These are phyloP conservation scores for Acipenser ruthenus DNA, from an alignment of 2,797 vertebrate species.

Conservation along the genomic window DNA sequence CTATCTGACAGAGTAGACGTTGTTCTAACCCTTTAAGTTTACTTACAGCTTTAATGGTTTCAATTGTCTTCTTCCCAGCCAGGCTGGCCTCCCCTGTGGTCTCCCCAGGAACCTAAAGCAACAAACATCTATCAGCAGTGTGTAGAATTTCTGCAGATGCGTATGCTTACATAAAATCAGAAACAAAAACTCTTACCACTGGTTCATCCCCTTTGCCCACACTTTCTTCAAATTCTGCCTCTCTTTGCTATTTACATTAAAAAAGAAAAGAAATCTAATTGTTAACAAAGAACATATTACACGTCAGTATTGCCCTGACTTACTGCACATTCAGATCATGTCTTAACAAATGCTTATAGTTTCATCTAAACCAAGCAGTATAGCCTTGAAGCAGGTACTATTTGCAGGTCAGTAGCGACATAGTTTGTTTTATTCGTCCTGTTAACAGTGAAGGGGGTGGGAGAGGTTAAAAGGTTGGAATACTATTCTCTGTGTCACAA, in stretches of 20 bases:
- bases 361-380: too few species aligned
- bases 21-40: background rate
- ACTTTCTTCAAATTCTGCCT: conserved; percentile 88
- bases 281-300: too few species aligned
- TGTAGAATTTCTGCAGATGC: background rate
- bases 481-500: too few species aligned
- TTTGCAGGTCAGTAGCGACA: too few species aligned
- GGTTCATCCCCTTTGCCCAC: conserved; percentile 79
- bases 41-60: conserved; percentile 93
- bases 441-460: too few species aligned
- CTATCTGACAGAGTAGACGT: too few species aligned
- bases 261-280: background rate
- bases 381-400: too few species aligned
- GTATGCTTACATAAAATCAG: background rate
- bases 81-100: conserved; percentile 74
- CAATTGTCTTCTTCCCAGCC: conserved; percentile 83
- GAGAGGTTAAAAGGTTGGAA: too few species aligned
- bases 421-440: too few species aligned
- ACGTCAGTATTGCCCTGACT: too few species aligned
- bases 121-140: conserved; percentile 6
- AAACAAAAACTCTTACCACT: conserved; percentile 62
- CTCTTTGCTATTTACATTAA: conserved; percentile 63
- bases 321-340: too few species aligned
- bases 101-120: conserved; percentile 83
- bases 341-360: too few species aligned